Percentiles rank a stretch among this genome's conserved stretches.
Conservation (phyloP, 2,888 invertebrate genomes). For the Malacosoma neustria region DNA sequence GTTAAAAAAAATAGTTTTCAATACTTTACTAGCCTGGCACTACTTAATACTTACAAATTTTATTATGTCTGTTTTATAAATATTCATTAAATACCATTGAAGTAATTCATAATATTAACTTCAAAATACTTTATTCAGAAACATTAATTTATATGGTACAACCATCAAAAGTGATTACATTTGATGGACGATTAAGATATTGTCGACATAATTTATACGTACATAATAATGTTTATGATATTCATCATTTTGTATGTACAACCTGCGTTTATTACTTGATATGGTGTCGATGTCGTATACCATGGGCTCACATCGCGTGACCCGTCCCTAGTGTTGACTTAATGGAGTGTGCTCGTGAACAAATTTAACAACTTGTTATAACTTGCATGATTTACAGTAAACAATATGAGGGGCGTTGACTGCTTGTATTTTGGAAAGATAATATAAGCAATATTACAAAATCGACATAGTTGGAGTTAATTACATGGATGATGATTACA, state of each 20-base stretch:
- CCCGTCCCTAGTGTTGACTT: constrained; percentile 58
- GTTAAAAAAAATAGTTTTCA: no score
- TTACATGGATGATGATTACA: no score
- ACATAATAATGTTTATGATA: background rate
- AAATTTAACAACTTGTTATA: constrained; percentile 40
- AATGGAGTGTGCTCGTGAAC: constrained; percentile 58
- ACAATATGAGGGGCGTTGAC: constrained; percentile 3
- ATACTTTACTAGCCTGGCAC: no score
- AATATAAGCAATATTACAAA: no score
- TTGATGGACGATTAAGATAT: background rate
- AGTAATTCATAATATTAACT: no score
- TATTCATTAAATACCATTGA: no score
- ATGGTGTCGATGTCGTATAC: constrained; percentile 23
- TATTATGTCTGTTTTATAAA: no score
- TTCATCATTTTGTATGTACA: constrained; percentile 6
- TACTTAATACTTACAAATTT: no score
- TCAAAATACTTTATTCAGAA: no score
- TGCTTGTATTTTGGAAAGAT: constrained; percentile 5
- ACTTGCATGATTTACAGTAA: constrained; percentile 35
- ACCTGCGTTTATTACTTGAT: constrained; percentile 5
- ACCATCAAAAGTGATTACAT: no score
- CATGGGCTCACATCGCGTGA: constrained; percentile 31
- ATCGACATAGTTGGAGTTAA: no score
- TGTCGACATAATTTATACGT: background rate
- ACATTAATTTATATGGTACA: no score